phyloP scores from a whole-genome alignment of 2,113 vertebrate species.

The Platysternon megacephalum region DNA sequence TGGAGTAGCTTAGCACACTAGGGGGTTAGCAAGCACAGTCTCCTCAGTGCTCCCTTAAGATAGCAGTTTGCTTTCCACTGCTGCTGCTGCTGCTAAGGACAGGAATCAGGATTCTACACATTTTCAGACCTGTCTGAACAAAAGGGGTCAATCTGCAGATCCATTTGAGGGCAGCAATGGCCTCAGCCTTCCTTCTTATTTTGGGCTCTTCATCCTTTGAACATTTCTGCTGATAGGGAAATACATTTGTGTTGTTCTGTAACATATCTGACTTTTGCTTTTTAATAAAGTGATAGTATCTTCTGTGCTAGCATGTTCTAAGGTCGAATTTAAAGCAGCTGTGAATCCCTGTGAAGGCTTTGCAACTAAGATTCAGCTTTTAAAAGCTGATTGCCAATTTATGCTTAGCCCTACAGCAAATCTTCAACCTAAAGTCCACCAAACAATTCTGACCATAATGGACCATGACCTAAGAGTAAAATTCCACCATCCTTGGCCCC shows the following conservation, averaged over 20 bases:
- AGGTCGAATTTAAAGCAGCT: background rate
- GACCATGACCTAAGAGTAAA: background rate
- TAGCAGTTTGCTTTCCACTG: background rate
- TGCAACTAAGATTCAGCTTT: background rate
- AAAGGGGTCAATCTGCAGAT: background rate
- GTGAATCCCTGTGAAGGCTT: background rate
- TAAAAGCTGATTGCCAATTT: background rate
- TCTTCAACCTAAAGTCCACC: background rate
- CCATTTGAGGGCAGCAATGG: background rate
- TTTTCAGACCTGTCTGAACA: background rate
- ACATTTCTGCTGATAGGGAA: background rate
- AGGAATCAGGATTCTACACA: background rate
- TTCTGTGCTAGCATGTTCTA: background rate
- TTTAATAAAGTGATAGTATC: constrained; percentile 17
- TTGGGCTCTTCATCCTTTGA: background rate
- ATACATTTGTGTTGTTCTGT: background rate
- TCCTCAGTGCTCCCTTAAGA: background rate
- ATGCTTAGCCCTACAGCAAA: background rate
- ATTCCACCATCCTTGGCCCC: background rate
- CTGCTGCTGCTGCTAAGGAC: constrained; percentile 17
- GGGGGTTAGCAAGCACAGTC: background rate
- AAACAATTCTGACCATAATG: rapidly evolving
- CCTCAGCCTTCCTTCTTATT: background rate
- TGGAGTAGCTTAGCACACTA: background rate
- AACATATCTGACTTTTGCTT: background rate